These are phyloP conservation scores for Perca schrenkii DNA, from an alignment of 2,113 vertebrate genomes.

Conservation along the genomic window DNA sequence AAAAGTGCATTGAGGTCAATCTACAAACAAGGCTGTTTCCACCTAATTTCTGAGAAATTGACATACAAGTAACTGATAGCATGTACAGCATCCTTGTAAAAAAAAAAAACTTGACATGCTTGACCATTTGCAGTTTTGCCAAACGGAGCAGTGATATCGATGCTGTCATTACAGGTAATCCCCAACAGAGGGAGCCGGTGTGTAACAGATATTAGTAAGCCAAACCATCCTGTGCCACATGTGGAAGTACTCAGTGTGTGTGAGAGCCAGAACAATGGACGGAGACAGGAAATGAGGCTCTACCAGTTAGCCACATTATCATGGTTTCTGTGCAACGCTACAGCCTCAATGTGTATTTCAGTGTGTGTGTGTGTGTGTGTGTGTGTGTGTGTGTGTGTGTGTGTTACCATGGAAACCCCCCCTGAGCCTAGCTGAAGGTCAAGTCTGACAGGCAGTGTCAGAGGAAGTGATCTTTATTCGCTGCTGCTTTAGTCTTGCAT, in stretches of 20 bases:
- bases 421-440: constrained; percentile 46
- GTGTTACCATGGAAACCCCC: constrained; percentile 47
- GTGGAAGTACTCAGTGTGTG: constrained; percentile 71
- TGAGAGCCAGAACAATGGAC: constrained; percentile 63
- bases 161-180: constrained; percentile 13
- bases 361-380: constrained; percentile 11
- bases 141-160: not conserved
- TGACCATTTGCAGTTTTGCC: not conserved
- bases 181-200: constrained; percentile 71
- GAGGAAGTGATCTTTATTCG: constrained; percentile 32
- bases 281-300: constrained; percentile 62
- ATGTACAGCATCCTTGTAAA: not conserved
- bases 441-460: constrained; percentile 31
- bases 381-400: not conserved
- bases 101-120: not conserved
- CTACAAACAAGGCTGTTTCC: not conserved
- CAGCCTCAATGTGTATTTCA: constrained; percentile 2
- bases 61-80: not conserved
- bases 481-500: not conserved
- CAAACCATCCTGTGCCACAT: constrained; percentile 36
- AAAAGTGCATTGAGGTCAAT: not conserved
- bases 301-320: constrained; percentile 30
- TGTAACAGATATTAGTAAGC: not conserved
- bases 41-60: not conserved
- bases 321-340: constrained; percentile 2